A percentile compares a stretch with the other conserved stretches of the same genome.
These are phyloP conservation scores for Dolichallabes microphthalmus DNA, from an alignment of 2,113 vertebrate genomes.

Conservation along the genomic window DNA sequence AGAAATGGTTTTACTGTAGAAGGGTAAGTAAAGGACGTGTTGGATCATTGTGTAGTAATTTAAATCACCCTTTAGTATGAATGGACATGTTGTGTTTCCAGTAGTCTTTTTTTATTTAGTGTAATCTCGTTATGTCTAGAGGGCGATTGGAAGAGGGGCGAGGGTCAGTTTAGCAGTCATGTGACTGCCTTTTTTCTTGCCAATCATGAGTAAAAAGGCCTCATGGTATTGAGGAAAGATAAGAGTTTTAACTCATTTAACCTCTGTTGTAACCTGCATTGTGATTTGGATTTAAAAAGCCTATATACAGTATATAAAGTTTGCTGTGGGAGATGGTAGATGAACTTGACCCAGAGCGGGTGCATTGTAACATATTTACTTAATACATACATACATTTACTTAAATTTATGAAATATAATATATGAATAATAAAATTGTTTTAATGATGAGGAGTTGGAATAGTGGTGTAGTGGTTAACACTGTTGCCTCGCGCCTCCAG, in stretches of 20 bases:
- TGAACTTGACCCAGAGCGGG: background rate
- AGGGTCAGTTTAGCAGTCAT: constrained; percentile 34
- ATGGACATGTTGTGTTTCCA: constrained; percentile 34
- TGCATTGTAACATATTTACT: background rate
- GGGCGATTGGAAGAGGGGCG: constrained; percentile 32
- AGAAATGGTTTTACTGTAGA: background rate
- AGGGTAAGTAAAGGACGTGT: background rate
- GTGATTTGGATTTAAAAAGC: background rate
- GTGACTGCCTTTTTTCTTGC: constrained; percentile 6
- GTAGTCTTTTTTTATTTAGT: constrained; percentile 16
- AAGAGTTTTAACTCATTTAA: background rate
- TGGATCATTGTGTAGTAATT: constrained; percentile 17
- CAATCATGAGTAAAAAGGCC: constrained; percentile 20
- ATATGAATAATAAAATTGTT: background rate
- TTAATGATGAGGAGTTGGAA: no score
- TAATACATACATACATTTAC: background rate
- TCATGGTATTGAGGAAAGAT: constrained; percentile 23
- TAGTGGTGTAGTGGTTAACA: no score
- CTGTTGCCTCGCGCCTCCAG: no score
- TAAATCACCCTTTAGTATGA: constrained; percentile 11
- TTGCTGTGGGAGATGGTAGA: background rate
- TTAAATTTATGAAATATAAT: background rate
- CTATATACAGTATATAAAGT: no score
- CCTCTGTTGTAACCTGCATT: background rate
- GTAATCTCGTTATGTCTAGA: constrained; percentile 43